Percentiles rank a stretch among this genome's conserved stretches.
These are phyloP conservation scores for Pycnonotus jocosus DNA, from an alignment of 2,113 vertebrate genomes.

Conservation along the genomic window DNA sequence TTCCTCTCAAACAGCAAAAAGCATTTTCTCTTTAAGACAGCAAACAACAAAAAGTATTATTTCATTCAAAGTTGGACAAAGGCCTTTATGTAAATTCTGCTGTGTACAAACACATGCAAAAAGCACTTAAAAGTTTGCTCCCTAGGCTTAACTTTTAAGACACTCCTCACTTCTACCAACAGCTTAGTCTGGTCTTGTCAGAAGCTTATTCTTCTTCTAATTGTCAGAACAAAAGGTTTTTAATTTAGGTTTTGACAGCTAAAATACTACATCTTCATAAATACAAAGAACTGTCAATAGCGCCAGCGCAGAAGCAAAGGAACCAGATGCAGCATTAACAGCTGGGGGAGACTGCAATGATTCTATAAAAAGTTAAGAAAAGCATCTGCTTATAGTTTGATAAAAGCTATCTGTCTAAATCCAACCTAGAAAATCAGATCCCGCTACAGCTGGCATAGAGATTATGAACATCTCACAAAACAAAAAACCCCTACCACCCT, in stretches of 20 bases:
- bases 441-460: slow-evolving; percentile 6
- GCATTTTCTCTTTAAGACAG: background rate
- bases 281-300: background rate
- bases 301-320: background rate
- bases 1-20: background rate
- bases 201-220: background rate
- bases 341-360: background rate
- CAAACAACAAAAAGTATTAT: background rate
- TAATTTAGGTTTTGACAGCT: slow-evolving; percentile 5
- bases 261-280: background rate
- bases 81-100: background rate
- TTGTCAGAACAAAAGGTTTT: background rate
- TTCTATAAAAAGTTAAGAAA: slow-evolving; percentile 16
- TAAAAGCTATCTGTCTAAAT: slow-evolving; percentile 20
- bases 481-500: background rate
- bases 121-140: background rate
- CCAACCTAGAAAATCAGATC: background rate
- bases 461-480: background rate
- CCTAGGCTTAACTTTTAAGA: background rate
- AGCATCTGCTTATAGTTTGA: slow-evolving; percentile 10
- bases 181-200: background rate
- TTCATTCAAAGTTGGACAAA: background rate
- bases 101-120: background rate
- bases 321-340: background rate
- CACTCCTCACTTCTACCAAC: background rate